A percentile compares a stretch with the other conserved stretches of the same genome.
Evolutionary conservation across 1,140 invertebrate genomes (phyloP).

Genomic region (Ceratosolen solmsi): DNA sequence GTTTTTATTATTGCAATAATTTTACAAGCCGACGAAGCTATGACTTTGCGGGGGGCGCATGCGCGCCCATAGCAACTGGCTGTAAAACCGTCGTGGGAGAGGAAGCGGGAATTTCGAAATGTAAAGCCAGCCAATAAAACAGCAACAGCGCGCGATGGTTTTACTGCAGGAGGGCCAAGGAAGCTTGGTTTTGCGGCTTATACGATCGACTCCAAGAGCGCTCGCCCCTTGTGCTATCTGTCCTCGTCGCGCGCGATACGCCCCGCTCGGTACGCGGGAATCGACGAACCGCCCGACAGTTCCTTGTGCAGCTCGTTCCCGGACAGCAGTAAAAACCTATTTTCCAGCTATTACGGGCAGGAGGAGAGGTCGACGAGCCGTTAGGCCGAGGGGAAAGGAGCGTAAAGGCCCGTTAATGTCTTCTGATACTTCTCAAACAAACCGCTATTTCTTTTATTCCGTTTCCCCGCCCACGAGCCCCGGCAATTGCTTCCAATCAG

Average conservation of each 20-base stretch:
- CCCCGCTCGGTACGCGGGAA: conserved; percentile 39
- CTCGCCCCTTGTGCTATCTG: not conserved
- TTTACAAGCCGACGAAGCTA: not conserved
- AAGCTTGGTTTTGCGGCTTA: conserved; percentile 40
- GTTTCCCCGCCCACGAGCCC: not conserved
- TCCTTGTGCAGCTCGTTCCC: conserved; percentile 57
- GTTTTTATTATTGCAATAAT: conserved; percentile 38
- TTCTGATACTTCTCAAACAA: not conserved
- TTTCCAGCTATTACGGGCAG: conserved; percentile 52
- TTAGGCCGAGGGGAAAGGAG: conserved; percentile 9
- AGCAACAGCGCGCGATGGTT: conserved; percentile 12
- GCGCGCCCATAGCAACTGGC: too few species aligned
- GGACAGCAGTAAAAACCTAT: conserved; percentile 59
- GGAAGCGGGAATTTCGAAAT: conserved; percentile 40
- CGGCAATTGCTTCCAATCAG: not conserved
- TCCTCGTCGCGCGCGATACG: not conserved
- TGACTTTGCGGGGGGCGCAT: not conserved
- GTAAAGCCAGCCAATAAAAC: conserved; percentile 42
- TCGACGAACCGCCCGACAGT: conserved; percentile 55
- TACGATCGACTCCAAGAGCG: conserved; percentile 13
- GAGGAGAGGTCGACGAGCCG: conserved; percentile 32
- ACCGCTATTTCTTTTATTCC: conserved; percentile 24
- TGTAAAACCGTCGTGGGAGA: not conserved
- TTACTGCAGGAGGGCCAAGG: not conserved
- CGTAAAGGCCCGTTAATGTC: conserved; percentile 54